These are phyloP conservation scores for Trimorus sp. DNA, from an alignment of 2,888 invertebrate genomes.

Conservation along the genomic window DNA sequence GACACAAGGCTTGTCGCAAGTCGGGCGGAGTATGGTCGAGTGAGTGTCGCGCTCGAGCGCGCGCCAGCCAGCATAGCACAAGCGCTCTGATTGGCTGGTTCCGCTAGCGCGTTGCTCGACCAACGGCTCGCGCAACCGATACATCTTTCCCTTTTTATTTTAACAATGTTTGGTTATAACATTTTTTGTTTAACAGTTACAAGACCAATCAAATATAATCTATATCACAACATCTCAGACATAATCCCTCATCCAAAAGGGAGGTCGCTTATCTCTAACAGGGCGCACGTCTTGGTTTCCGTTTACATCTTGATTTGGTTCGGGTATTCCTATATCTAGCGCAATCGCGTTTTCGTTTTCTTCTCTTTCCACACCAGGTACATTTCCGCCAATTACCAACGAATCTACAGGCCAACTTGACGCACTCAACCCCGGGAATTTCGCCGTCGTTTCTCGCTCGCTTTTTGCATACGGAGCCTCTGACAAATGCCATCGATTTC, in stretches of 20 bases:
- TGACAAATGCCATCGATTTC: slow-evolving; percentile 48
- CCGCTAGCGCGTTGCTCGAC: slow-evolving; percentile 10
- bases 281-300: slow-evolving; percentile 16
- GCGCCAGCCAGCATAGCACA: slow-evolving; percentile 5
- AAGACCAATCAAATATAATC: not conserved
- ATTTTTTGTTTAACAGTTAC: not conserved
- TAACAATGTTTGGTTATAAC: not conserved
- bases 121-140: slow-evolving; percentile 13
- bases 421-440: not conserved
- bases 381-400: slow-evolving; percentile 8
- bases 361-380: slow-evolving; percentile 9
- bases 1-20: not conserved
- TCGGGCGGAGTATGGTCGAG: not conserved
- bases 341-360: not conserved
- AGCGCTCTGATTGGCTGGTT: slow-evolving; percentile 3
- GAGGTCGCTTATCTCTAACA: slow-evolving; percentile 26
- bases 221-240: slow-evolving; percentile 3
- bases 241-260: slow-evolving; percentile 34
- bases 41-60: slow-evolving; percentile 6
- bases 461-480: slow-evolving; percentile 21
- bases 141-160: slow-evolving; percentile 20
- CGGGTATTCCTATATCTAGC: not conserved
- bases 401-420: slow-evolving; percentile 12
- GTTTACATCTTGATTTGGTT: slow-evolving; percentile 29
- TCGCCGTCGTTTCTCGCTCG: slow-evolving; percentile 1